Evolutionary conservation across 2,888 invertebrate species (phyloP).

Genomic region (Leptopilina myrica): DNA sequence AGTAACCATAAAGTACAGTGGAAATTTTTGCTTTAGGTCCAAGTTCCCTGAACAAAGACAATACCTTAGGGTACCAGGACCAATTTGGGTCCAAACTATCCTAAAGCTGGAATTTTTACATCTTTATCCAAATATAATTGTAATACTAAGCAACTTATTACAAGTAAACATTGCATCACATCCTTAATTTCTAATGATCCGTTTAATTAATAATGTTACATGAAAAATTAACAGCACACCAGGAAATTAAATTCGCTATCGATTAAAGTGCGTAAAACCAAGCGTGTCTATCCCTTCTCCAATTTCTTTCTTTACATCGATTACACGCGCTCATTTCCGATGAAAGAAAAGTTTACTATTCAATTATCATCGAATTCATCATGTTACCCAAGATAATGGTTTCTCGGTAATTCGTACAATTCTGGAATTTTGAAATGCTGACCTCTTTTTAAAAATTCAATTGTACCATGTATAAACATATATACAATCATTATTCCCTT

Average conservation of each 20-base stretch:
- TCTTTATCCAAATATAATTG: too few relatives aligned
- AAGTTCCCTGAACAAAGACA: too few relatives aligned
- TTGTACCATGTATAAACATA: neutral
- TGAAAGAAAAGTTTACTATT: neutral
- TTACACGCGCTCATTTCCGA: neutral
- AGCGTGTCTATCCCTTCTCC: neutral
- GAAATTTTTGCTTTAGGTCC: too few relatives aligned
- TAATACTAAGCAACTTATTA: too few relatives aligned
- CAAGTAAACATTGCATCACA: too few relatives aligned
- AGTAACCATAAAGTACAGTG: too few relatives aligned
- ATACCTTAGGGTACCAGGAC: too few relatives aligned
- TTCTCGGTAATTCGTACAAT: slow-evolving; percentile 23
- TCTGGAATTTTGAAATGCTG: slow-evolving; percentile 27
- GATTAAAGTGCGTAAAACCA: neutral
- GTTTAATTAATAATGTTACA: too few relatives aligned
- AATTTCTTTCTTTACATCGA: neutral
- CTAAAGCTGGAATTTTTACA: too few relatives aligned
- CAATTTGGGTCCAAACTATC: too few relatives aligned
- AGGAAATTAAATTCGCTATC: neutral
- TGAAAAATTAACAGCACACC: too few relatives aligned
- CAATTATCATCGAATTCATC: slow-evolving; percentile 13
- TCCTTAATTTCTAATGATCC: too few relatives aligned
- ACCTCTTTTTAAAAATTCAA: slow-evolving; percentile 7
- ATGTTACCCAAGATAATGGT: neutral
- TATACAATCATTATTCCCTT: neutral